Evolutionary conservation across 2,797 vertebrate species (phyloP), one percentile per base, ranked within the genome.

Genomic region (Sebastes glaucus): DNA sequence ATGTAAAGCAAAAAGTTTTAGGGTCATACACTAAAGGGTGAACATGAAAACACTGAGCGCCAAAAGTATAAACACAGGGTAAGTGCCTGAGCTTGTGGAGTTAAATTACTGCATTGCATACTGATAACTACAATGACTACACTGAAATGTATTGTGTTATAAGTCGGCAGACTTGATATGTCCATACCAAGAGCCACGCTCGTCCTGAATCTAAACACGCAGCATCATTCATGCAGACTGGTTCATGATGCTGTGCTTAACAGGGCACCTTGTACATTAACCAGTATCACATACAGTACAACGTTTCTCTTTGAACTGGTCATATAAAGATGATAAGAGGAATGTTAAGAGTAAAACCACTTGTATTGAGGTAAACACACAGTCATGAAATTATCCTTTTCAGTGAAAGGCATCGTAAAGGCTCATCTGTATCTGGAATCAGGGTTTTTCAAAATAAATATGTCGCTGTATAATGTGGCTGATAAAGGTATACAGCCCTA

Each of bases 61-160:
- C 65, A 61, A 49, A 80, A 35, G 60, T 11, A 55, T 73, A 83
- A 67, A 78, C 42, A 67, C 6, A 25, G 11, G 22, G 22, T 16
- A 18, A 42, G 35, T 67, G 73, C 80, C 80, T 84, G 81, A 85
- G 69, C 56, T 64, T 71, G 52, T 72, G 67, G 22, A 78, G 52
- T 27, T 73, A 66, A 64, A 70, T 61, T 11, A 7, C 69, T 74
- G 22, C 49, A 74, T 18, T n/a, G 32, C 53, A 76, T 56, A 55
- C 23, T 42, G 55, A 55, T 28, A 22, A 69, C 3, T 2, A 62
- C 11, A 30, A 62, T 46, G 35, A 75, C 49, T 4, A 70, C 61
- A 67, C 63, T 64, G 27, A 59, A 74, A 72, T 67, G 28, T 25
- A 55, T 57, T 68, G 7, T 60, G 59, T 53, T 55, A n/a, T 32